Evolutionary conservation across 2,113 vertebrate genomes (phyloP).

Genomic region (Bufo gargarizans): DNA sequence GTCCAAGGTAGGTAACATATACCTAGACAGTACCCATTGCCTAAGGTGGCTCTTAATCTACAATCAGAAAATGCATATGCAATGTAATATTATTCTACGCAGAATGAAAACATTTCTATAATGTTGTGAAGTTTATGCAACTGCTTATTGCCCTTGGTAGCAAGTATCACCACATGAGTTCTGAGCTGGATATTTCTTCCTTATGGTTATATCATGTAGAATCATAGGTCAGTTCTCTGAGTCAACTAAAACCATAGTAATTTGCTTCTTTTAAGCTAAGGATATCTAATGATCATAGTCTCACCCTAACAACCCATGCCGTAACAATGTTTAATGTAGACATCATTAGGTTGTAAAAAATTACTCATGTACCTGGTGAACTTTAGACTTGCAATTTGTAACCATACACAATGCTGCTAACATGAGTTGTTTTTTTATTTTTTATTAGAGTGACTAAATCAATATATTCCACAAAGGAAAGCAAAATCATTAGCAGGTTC

Average conservation of each 20-base stretch:
- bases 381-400: conserved; percentile 1
- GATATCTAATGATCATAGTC: neutral
- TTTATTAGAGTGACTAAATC: neutral
- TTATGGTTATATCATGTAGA: neutral
- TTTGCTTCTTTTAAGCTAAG: neutral
- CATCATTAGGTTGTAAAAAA: neutral
- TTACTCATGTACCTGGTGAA: conserved; percentile 9
- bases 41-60: no score
- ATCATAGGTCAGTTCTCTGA: neutral
- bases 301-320: neutral
- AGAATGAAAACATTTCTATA: neutral
- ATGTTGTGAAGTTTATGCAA: neutral
- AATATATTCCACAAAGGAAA: neutral
- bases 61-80: neutral
- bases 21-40: no score
- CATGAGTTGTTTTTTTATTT: neutral
- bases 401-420: neutral
- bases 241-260: neutral
- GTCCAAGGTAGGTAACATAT: conserved; percentile 68
- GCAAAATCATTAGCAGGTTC: neutral
- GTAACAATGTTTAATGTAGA: neutral
- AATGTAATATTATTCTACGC: neutral
- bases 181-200: neutral
- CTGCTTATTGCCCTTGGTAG: neutral
- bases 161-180: neutral